Conservation (phyloP, 2,797 vertebrate species). For the Florisuga fusca region DNA sequence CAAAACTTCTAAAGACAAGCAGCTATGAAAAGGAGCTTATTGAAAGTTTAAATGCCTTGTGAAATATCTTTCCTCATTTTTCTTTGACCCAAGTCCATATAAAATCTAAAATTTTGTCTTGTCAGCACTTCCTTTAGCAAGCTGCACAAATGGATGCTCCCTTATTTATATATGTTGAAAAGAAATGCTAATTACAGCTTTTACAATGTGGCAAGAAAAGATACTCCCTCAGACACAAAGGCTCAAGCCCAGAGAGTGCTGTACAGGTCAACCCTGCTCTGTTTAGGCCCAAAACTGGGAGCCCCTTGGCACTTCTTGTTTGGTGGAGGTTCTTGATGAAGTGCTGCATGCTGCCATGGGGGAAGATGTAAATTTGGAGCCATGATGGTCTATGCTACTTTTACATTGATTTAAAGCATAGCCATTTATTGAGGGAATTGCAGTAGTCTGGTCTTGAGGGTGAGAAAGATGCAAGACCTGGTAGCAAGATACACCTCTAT, state of each 20-base stretch:
- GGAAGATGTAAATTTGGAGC: not conserved
- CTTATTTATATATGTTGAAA: not conserved
- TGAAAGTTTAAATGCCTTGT: not conserved
- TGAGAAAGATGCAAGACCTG: not conserved
- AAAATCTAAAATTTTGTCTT: not conserved
- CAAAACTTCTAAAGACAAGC: not conserved
- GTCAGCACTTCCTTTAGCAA: not conserved
- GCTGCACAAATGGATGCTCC: not conserved
- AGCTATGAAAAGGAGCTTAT: not conserved
- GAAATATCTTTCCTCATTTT: not conserved
- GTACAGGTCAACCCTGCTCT: not conserved
- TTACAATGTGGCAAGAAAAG: not conserved
- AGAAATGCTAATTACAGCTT: not conserved
- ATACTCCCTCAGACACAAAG: not conserved
- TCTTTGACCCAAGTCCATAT: not conserved
- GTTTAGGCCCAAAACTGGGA: not conserved
- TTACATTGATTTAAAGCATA: not conserved
- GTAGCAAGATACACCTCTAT: not conserved
- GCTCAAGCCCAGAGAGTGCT: not conserved
- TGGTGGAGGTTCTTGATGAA: not conserved
- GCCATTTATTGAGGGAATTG: fast-evolving
- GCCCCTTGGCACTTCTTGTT: not conserved
- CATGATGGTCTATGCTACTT: not conserved
- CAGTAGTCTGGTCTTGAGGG: not conserved
- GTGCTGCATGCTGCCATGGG: not conserved